These are phyloP conservation scores for Bergia puertoricense DNA, from an alignment of 92 coral and sea anemone species.

Conservation along the genomic window DNA sequence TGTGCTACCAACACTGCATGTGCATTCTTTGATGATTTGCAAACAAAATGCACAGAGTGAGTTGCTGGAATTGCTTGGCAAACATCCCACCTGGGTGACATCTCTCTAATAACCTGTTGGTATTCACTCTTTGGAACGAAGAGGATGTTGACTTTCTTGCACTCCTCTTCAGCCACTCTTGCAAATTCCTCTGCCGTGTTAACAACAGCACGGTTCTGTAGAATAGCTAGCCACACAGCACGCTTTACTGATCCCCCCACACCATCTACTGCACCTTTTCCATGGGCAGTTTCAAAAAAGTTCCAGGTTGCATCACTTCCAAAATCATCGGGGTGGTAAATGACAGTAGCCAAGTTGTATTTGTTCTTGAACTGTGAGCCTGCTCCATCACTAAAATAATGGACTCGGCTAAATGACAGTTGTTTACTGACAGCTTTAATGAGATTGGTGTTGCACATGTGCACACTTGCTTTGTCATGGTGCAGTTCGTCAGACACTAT, in stretches of 20 bases:
- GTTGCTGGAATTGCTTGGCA: constrained; percentile 24
- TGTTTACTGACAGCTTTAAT: neutral
- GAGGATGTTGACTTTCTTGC: constrained; percentile 8
- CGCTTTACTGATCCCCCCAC: constrained; percentile 47
- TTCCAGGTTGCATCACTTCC: constrained; percentile 47
- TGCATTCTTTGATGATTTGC: neutral
- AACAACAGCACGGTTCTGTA: constrained; percentile 44
- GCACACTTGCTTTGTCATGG: constrained; percentile 37
- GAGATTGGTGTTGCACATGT: constrained; percentile 10
- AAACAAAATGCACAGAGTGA: constrained; percentile 7
- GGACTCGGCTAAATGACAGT: neutral
- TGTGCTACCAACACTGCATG: constrained; percentile 26
- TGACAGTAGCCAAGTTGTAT: neutral
- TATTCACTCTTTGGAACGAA: constrained; percentile 24
- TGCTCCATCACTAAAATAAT: constrained; percentile 19
- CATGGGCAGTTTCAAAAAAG: constrained; percentile 52
- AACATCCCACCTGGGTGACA: constrained; percentile 18
- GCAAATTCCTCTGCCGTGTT: constrained; percentile 34
- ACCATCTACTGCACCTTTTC: constrained; percentile 55
- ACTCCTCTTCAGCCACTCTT: constrained; percentile 1
- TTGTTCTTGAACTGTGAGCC: neutral
- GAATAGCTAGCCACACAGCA: constrained; percentile 46
- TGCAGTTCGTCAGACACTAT: constrained; percentile 15
- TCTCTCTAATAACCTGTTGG: neutral
- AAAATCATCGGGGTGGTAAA: constrained; percentile 41